A percentile compares a stretch with the other conserved stretches of the same genome.
Conservation (phyloP, 2,113 vertebrate species). For the Triplophysa dalaica region DNA sequence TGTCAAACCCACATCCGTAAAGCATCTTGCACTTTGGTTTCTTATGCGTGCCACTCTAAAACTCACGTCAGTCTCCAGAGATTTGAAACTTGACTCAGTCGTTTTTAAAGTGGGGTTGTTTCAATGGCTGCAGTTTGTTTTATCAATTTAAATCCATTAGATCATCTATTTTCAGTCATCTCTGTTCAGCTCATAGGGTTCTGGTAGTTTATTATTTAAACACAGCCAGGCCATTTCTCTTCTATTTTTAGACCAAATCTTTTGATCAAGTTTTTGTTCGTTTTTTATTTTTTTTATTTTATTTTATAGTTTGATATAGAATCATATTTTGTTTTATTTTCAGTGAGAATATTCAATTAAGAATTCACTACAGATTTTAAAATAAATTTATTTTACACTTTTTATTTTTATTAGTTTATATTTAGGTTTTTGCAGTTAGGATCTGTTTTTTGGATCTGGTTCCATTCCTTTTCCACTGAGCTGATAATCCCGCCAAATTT, state of each 20-base stretch:
- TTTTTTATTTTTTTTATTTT: too few relatives aligned
- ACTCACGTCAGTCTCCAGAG: conserved; percentile 6
- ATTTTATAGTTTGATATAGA: too few relatives aligned
- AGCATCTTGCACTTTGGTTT: conserved; percentile 35
- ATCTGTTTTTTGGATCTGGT: conserved; percentile 23
- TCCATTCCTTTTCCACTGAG: neutral
- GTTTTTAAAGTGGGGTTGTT: neutral
- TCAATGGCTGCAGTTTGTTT: neutral
- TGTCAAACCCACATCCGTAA: conserved; percentile 39
- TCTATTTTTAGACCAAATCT: conserved; percentile 14
- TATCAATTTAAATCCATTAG: conserved; percentile 13
- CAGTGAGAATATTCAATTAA: conserved; percentile 51
- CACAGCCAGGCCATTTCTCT: neutral
- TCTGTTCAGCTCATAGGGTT: neutral
- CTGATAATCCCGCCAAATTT: neutral
- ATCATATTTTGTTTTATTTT: too few relatives aligned
- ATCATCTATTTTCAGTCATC: neutral
- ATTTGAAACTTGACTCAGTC: neutral
- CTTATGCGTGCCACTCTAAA: conserved; percentile 18
- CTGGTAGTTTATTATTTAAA: neutral
- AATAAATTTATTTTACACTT: conserved; percentile 53
- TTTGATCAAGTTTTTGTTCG: conserved; percentile 12
- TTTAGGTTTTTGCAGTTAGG: neutral
- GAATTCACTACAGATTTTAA: conserved; percentile 53
- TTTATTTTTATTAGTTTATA: conserved; percentile 42